phyloP scores from a whole-genome alignment of 2,888 invertebrate species.

The Heliconius charithonia region DNA sequence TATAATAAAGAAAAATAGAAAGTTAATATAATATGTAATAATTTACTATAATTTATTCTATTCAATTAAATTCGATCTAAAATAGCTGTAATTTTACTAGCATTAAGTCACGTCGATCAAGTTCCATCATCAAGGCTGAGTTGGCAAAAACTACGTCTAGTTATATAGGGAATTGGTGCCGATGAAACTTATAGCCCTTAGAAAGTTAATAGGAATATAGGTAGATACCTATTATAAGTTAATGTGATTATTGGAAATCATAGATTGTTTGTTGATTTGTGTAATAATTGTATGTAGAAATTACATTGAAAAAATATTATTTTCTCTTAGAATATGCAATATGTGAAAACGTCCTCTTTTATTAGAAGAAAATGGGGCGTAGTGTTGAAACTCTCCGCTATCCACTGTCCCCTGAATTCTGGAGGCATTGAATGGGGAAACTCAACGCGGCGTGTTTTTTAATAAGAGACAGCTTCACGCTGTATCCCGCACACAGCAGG shows the following conservation, averaged over 20 bases:
- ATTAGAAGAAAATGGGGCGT: no score
- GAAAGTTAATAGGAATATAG: constrained; percentile 36
- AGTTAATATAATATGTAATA: neutral
- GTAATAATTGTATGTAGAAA: constrained; percentile 2
- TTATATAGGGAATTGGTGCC: constrained; percentile 34
- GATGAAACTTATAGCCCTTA: constrained; percentile 34
- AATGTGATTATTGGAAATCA: constrained; percentile 34
- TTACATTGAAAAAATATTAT: neutral
- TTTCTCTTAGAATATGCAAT: constrained; percentile 2
- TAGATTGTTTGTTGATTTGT: constrained; percentile 22
- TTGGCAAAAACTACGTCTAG: constrained; percentile 32
- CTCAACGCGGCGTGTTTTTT: no score
- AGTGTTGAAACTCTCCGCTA: no score
- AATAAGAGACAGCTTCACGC: no score
- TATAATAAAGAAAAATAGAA: constrained; percentile 9
- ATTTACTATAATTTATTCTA: constrained; percentile 29
- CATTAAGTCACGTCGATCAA: constrained; percentile 41
- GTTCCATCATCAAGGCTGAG: constrained; percentile 39
- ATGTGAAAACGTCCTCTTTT: neutral
- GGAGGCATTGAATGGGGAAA: no score
- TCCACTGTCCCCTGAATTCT: no score
- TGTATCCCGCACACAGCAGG: no score
- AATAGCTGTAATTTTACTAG: constrained; percentile 30
- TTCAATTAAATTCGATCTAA: constrained; percentile 40
- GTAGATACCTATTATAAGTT: constrained; percentile 21